A percentile compares a stretch with the other conserved stretches of the same genome.
Evolutionary conservation across 2,888 invertebrate species (phyloP).

Genomic region (Schrankia costaestrigalis): DNA sequence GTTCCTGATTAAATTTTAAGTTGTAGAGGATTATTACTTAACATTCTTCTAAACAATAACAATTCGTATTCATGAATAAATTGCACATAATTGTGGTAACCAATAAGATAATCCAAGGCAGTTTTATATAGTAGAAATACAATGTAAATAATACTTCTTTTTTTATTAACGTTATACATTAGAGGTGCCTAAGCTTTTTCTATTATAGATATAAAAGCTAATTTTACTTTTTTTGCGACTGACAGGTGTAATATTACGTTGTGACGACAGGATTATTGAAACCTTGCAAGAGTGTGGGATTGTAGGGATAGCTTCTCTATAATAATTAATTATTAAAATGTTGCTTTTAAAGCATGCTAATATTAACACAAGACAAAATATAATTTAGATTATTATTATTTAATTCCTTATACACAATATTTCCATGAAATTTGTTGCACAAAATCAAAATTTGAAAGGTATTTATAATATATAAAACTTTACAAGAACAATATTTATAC

Average conservation of each 20-base stretch:
- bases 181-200: conserved; percentile 29
- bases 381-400: conserved; percentile 1
- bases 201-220: conserved; percentile 51
- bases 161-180: conserved; percentile 39
- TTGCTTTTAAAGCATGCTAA: conserved; percentile 54
- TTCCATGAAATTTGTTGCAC: no score
- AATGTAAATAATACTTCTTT: conserved; percentile 57
- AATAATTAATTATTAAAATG: conserved; percentile 31
- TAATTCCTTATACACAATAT: conserved; percentile 14
- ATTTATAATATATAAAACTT: no score
- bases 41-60: conserved; percentile 18
- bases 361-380: conserved; percentile 16
- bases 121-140: conserved; percentile 38
- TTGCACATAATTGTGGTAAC: conserved; percentile 27
- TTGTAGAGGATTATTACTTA: conserved; percentile 11
- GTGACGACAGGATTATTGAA: conserved; percentile 35
- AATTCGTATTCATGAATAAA: conserved; percentile 22
- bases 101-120: conserved; percentile 27
- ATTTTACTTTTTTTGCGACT: conserved; percentile 47
- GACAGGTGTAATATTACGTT: conserved; percentile 31
- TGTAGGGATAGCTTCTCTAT: conserved; percentile 55
- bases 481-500: no score
- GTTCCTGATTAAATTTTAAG: no score
- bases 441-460: no score
- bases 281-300: conserved; percentile 58